Evolutionary conservation across 2,113 vertebrate species (phyloP).

Genomic region (Tragelaphus strepsiceros): DNA sequence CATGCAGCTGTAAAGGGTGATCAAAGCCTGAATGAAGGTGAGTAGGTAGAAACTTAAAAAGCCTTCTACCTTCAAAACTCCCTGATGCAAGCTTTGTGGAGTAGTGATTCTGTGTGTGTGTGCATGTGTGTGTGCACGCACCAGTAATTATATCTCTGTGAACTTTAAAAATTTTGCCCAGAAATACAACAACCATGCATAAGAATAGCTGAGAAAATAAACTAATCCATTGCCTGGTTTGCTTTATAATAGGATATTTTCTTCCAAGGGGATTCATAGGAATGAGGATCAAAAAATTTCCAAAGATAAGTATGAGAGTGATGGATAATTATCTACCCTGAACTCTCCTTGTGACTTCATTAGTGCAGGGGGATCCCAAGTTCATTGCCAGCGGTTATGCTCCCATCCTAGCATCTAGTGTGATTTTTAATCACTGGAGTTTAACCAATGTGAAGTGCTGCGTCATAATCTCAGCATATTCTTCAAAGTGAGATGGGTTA

Average conservation of each 20-base stretch:
- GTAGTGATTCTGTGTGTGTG: neutral
- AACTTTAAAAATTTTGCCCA: neutral
- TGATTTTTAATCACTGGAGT: neutral
- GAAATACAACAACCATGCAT: neutral
- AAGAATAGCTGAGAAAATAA: neutral
- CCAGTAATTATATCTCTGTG: neutral
- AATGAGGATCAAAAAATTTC: neutral
- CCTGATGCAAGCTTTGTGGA: neutral
- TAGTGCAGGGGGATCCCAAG: neutral
- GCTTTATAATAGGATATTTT: neutral
- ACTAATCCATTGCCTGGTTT: neutral
- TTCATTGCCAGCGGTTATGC: neutral
- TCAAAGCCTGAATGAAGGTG: neutral
- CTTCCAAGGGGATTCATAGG: neutral
- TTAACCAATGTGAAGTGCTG: neutral
- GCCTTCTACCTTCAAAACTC: neutral
- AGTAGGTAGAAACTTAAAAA: neutral
- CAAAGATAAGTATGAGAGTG: neutral
- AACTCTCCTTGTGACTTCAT: neutral
- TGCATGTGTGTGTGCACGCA: accelerated
- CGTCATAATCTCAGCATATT: neutral
- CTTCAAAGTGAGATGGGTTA: neutral
- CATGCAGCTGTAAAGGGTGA: neutral
- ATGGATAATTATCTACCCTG: neutral
- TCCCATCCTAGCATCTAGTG: neutral